Conservation (phyloP, 2,888 invertebrate genomes). For the Blomia tropicalis region DNA sequence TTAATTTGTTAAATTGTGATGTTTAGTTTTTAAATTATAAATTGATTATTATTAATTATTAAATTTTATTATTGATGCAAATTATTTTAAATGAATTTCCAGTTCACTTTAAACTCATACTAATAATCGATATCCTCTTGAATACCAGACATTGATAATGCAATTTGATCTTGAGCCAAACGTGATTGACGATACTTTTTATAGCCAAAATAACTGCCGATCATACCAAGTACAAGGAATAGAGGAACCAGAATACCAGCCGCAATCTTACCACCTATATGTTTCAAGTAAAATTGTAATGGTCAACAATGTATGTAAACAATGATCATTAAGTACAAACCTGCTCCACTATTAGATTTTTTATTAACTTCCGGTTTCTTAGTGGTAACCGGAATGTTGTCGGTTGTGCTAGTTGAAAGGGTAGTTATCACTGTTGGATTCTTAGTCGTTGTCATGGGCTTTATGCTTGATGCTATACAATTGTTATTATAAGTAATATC, state of each 20-base stretch:
- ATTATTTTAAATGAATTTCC: not conserved
- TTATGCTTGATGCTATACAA: too few species aligned
- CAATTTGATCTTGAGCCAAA: not conserved
- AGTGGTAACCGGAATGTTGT: not conserved
- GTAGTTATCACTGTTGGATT: not conserved
- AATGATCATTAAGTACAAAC: too few species aligned
- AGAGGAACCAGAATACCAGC: constrained; percentile 18
- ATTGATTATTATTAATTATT: not conserved
- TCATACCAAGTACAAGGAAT: not conserved
- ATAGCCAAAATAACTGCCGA: not conserved
- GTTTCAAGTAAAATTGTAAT: too few species aligned
- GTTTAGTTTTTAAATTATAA: not conserved
- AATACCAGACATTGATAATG: not conserved
- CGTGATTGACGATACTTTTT: not conserved
- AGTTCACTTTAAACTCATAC: not conserved
- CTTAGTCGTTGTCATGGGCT: not conserved
- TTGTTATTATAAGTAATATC: not conserved
- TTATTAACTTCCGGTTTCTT: not conserved
- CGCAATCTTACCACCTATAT: constrained; percentile 1
- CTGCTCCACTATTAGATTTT: not conserved
- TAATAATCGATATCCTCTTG: not conserved
- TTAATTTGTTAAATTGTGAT: not conserved
- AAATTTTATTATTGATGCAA: too few species aligned
- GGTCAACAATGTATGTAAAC: too few species aligned
- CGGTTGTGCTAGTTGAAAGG: not conserved